Percentiles rank a stretch among this genome's conserved stretches.
phyloP scores from a whole-genome alignment of 2,797 vertebrate species.

The Podarcis siculus region DNA sequence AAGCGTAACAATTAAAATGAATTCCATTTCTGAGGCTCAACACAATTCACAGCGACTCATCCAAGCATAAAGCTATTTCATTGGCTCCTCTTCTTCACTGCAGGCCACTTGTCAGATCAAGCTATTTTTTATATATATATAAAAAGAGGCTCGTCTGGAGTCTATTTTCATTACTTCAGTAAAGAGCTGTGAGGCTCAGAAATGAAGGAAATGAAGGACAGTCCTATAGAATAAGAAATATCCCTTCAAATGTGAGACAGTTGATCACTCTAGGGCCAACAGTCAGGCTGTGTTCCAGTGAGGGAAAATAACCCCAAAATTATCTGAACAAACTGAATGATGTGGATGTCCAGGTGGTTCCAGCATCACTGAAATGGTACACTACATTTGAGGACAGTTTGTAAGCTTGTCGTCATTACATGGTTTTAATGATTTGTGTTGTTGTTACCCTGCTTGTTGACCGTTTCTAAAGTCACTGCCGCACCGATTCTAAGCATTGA shows the following conservation, averaged over 20 bases:
- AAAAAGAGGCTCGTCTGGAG: background rate
- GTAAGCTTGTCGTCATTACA: background rate
- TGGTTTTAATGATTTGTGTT: background rate
- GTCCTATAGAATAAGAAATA: background rate
- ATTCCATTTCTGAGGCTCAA: background rate
- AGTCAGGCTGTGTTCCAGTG: background rate
- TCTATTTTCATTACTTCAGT: background rate
- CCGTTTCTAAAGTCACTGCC: no score
- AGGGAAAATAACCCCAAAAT: background rate
- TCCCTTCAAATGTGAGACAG: background rate
- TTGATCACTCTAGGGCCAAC: background rate
- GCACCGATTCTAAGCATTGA: no score
- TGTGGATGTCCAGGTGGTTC: background rate
- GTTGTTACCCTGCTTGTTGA: no score
- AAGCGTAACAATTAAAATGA: background rate
- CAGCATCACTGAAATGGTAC: background rate
- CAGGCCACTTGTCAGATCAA: background rate
- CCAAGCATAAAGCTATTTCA: background rate
- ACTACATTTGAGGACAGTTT: background rate
- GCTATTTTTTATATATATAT: background rate
- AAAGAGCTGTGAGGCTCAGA: background rate
- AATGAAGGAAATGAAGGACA: background rate
- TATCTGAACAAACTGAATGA: background rate
- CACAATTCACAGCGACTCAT: background rate
- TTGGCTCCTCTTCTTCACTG: fast-evolving